These are phyloP conservation scores for Stigmatopora argus DNA, from an alignment of 2,113 vertebrate species.

Conservation along the genomic window DNA sequence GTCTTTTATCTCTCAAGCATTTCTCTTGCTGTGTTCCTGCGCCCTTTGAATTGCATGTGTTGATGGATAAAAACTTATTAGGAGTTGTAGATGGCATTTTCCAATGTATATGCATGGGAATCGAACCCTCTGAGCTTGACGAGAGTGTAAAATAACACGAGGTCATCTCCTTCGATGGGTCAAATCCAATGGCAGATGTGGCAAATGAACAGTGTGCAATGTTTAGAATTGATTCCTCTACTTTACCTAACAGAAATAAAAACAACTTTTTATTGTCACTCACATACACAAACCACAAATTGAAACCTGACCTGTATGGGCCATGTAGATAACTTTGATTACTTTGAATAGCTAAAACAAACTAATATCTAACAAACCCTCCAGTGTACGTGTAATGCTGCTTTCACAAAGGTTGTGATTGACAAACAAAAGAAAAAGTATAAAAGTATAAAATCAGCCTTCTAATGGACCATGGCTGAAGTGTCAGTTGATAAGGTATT, in stretches of 20 bases:
- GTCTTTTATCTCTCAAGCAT: background rate
- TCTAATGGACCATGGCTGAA: no score
- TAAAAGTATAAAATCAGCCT: no score
- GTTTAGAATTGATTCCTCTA: background rate
- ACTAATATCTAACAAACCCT: no score
- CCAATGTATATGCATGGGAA: slow-evolving; percentile 17
- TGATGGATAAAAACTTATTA: slow-evolving; percentile 15
- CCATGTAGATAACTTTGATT: no score
- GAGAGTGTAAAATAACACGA: background rate
- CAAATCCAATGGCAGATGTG: background rate
- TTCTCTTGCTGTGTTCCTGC: background rate
- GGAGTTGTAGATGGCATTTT: slow-evolving; percentile 50
- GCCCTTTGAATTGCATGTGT: slow-evolving; percentile 61
- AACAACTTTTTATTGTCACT: no score
- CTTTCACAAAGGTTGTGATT: no score
- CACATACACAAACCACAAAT: no score
- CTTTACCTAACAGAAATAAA: background rate
- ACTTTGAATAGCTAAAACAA: no score
- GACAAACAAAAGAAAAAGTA: no score
- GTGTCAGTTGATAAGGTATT: no score
- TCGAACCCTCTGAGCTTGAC: background rate
- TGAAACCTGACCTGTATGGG: no score
- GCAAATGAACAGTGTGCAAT: background rate
- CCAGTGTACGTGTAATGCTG: no score
- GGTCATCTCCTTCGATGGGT: background rate